A percentile compares a stretch with the other conserved stretches of the same genome.
Conservation (phyloP, 2,888 invertebrate genomes). For the Ernsta delagoae region DNA sequence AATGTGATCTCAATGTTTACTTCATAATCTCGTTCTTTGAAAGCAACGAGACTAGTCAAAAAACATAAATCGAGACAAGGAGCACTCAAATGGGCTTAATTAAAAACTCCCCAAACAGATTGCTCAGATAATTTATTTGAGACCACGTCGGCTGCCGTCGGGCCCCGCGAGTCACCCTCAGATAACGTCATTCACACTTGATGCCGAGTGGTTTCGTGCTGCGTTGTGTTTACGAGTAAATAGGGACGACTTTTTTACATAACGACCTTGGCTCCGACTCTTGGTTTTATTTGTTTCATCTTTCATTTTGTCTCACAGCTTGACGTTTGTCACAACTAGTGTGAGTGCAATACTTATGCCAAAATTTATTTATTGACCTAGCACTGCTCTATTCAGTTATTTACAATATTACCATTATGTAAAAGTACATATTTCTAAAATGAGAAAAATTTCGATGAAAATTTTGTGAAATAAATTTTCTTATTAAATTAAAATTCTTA, state of each 20-base stretch:
- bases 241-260: slow-evolving; percentile 35
- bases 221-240: slow-evolving; percentile 55
- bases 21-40: slow-evolving; percentile 32
- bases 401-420: no score
- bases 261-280: no score
- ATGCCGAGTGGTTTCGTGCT: slow-evolving; percentile 58
- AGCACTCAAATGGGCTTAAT: slow-evolving; percentile 61
- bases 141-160: slow-evolving; percentile 49
- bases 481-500: not conserved
- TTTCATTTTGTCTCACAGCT: no score
- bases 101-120: slow-evolving; percentile 67
- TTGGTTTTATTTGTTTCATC: no score
- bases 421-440: no score
- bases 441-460: no score
- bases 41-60: slow-evolving; percentile 28
- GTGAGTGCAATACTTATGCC: no score
- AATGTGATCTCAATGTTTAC: not conserved
- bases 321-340: no score
- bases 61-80: slow-evolving; percentile 44
- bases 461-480: no score
- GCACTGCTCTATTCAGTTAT: no score
- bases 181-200: slow-evolving; percentile 77
- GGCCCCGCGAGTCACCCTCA: slow-evolving; percentile 55
- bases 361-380: no score
- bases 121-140: slow-evolving; percentile 65